Conservation (phyloP, 2,888 invertebrate genomes). For the Amphipyra tragopoginis region DNA sequence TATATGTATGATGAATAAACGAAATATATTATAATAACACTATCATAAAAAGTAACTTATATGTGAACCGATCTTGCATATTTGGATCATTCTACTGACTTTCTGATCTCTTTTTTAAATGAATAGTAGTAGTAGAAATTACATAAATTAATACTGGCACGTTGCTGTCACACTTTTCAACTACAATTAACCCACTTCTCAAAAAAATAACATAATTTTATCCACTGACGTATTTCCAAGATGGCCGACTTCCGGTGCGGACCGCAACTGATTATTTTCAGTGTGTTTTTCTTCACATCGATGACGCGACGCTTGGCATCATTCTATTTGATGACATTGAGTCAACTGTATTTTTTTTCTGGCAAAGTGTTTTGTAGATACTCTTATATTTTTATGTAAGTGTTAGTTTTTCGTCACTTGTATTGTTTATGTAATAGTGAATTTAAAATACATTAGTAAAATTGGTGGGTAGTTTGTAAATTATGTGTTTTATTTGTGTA, state of each 20-base stretch:
- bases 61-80: too few relatives aligned
- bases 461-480: not conserved
- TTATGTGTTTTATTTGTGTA: too few relatives aligned
- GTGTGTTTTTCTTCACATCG: constrained; percentile 62
- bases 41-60: too few relatives aligned
- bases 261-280: constrained; percentile 68
- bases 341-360: constrained; percentile 33
- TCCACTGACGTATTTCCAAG: constrained; percentile 64
- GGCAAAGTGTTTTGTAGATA: constrained; percentile 36
- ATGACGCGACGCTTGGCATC: constrained; percentile 56
- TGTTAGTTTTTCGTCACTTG: constrained; percentile 16
- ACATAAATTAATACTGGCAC: too few relatives aligned
- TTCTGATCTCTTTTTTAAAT: too few relatives aligned
- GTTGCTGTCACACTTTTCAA: not conserved
- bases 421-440: constrained; percentile 1
- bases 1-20: too few relatives aligned
- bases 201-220: constrained; percentile 37
- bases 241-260: constrained; percentile 67
- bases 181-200: constrained; percentile 23
- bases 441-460: not conserved
- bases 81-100: too few relatives aligned
- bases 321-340: constrained; percentile 55
- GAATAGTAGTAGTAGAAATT: not conserved
- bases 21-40: too few relatives aligned
- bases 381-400: constrained; percentile 24